Evolutionary conservation across 1,140 invertebrate species (phyloP), one percentile per base, ranked within the genome.

Genomic region (Penaeus japonicus): DNA sequence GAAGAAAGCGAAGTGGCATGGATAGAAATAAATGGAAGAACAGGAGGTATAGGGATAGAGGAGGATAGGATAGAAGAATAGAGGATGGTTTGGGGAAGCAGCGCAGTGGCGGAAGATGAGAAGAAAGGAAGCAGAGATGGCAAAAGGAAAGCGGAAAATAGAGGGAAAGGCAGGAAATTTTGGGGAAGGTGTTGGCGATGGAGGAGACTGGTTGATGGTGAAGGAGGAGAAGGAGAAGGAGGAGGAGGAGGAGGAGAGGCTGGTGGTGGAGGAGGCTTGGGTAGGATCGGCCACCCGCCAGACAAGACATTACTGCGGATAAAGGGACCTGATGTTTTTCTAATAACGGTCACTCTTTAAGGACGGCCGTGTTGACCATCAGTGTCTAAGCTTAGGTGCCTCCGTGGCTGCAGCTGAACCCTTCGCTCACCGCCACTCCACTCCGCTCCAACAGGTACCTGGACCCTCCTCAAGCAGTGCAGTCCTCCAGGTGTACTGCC

Each of bases 321-420:
- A 84, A 84, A 84, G 70, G 83, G 39, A 84, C 32, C 83, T 84
- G 83, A 84, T 84, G 83, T 84, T 84, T 84, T 84, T 84, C 83
- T 84, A 84, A 84, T 84, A 84, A 84, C 83, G 83, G 83, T 84
- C 83, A 84, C 83, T 84, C 59, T 70, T 53, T 73, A 73, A 70
- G 39, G 47, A 70, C 62, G 70, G 62, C 62, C 62, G 47, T 73
- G 39, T 54, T 73, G 39, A 73, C 83, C 62, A 73, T 39, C 83
- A 73, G 32, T 54, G 62, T 73, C 83, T 73, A 73, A 70, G 83
- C 83, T 84, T 73, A 84, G 59, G 35, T 73, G 39, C 62, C 83
- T 75, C 62, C 59, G n/a, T 18, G 27, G 39, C 35, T 62, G 70
- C 62, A 24, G 62, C 59, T 22, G 30, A 84, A n/a, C 12, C 20